Evolutionary conservation across 2,888 invertebrate genomes (phyloP).

Genomic region (Hylaea fasciaria): DNA sequence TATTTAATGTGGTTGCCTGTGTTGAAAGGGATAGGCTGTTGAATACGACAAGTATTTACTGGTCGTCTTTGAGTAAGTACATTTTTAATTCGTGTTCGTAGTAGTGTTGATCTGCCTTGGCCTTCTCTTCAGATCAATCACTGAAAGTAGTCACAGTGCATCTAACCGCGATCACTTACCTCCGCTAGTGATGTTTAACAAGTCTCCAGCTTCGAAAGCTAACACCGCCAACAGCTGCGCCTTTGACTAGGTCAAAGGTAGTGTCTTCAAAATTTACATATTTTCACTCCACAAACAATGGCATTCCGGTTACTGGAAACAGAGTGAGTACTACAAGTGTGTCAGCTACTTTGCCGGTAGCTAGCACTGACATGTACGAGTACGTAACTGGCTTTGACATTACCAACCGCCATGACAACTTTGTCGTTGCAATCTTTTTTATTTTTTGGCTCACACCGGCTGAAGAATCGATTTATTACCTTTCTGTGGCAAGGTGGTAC

Average conservation of each 20-base stretch:
- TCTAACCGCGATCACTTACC: no score
- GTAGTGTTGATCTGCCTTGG: no score
- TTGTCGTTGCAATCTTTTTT: background rate
- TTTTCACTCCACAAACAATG: constrained; percentile 41
- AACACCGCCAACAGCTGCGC: constrained; percentile 14
- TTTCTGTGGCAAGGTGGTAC: no score
- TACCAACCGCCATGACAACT: background rate
- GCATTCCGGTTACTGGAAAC: constrained; percentile 18
- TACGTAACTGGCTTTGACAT: background rate
- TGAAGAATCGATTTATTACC: background rate
- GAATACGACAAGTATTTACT: no score
- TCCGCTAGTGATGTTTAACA: background rate
- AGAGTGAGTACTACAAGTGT: constrained; percentile 12
- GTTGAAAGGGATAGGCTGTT: no score
- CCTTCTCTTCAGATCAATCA: no score
- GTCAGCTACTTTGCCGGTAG: constrained; percentile 9
- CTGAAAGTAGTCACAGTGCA: no score
- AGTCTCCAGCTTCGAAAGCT: constrained; percentile 16
- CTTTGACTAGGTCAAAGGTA: constrained; percentile 29
- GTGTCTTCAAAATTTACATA: constrained; percentile 35
- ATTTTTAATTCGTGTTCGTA: no score
- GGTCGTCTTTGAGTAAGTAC: no score
- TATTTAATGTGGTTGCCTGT: no score
- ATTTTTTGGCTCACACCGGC: background rate
- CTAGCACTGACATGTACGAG: constrained; percentile 4